Conservation (phyloP, 2,888 invertebrate species). For the Yponomeuta cagnagella region DNA sequence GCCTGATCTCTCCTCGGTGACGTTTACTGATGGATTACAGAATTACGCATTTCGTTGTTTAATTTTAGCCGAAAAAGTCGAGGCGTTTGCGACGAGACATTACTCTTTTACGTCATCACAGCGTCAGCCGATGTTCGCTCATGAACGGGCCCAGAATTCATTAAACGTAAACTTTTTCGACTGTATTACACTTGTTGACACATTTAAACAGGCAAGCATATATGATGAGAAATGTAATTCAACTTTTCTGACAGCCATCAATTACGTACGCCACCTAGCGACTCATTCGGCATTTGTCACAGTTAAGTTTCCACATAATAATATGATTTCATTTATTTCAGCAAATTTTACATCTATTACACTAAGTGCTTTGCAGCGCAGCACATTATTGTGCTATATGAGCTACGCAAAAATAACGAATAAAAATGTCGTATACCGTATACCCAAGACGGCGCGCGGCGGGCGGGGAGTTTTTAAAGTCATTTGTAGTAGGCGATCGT, state of each 20-base stretch:
- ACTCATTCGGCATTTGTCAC: not conserved
- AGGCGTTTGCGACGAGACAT: conserved; percentile 20
- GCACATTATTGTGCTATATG: conserved; percentile 36
- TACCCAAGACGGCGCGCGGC: conserved; percentile 38
- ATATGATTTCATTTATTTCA: not conserved
- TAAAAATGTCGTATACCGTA: conserved; percentile 45
- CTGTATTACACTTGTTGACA: not conserved
- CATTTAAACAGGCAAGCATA: not conserved
- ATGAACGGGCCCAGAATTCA: conserved; percentile 10
- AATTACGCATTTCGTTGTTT: conserved; percentile 38
- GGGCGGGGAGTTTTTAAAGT: conserved; percentile 45
- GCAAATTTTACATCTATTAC: conserved; percentile 29
- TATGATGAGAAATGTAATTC: not conserved
- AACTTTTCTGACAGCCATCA: not conserved
- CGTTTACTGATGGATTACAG: conserved; percentile 66
- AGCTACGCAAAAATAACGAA: conserved; percentile 41
- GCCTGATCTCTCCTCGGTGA: conserved; percentile 60
- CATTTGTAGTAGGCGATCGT: conserved; percentile 44
- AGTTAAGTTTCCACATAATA: not conserved
- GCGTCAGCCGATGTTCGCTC: conserved; percentile 10
- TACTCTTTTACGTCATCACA: conserved; percentile 28
- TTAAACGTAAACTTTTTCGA: conserved; percentile 3
- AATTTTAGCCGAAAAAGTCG: conserved; percentile 22
- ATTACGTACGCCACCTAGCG: not conserved
- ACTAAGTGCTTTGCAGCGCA: conserved; percentile 30